Evolutionary conservation across 2,888 invertebrate species (phyloP).

Genomic region (Poecilus cupreus): DNA sequence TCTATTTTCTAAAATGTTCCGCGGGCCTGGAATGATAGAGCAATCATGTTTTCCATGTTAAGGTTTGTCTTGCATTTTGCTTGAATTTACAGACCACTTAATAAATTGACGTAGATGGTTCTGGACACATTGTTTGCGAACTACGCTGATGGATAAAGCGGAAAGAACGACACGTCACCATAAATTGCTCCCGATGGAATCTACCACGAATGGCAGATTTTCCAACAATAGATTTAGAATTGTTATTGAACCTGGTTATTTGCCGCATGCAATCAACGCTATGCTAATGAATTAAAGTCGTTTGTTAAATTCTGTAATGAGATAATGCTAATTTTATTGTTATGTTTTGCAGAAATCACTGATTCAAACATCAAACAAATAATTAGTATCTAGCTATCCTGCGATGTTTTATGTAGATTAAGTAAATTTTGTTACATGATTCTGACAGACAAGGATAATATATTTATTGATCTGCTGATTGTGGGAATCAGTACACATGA

Average conservation of each 20-base stretch:
- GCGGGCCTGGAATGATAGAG: no score
- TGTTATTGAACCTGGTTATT: not conserved
- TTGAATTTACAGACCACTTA: slow-evolving; percentile 45
- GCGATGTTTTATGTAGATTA: not conserved
- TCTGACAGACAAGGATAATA: not conserved
- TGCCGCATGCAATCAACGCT: not conserved
- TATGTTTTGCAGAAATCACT: not conserved
- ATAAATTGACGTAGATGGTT: slow-evolving; percentile 34
- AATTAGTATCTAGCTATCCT: not conserved
- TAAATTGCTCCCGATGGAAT: slow-evolving; percentile 23
- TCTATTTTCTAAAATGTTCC: no score
- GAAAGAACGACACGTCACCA: slow-evolving; percentile 20
- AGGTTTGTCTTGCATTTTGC: not conserved
- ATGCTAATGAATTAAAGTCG: not conserved
- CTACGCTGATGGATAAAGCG: slow-evolving; percentile 14
- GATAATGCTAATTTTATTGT: slow-evolving; percentile 29
- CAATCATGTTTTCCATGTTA: no score
- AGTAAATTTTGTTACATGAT: not conserved
- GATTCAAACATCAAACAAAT: not conserved
- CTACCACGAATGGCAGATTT: not conserved
- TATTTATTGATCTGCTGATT: not conserved
- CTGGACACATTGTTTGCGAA: slow-evolving; percentile 34
- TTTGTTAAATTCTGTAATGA: not conserved
- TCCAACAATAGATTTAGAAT: slow-evolving; percentile 1
- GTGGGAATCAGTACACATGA: no score